phyloP scores from a whole-genome alignment of 1,140 invertebrate species.

The Daktulosphaira vitifoliae region DNA sequence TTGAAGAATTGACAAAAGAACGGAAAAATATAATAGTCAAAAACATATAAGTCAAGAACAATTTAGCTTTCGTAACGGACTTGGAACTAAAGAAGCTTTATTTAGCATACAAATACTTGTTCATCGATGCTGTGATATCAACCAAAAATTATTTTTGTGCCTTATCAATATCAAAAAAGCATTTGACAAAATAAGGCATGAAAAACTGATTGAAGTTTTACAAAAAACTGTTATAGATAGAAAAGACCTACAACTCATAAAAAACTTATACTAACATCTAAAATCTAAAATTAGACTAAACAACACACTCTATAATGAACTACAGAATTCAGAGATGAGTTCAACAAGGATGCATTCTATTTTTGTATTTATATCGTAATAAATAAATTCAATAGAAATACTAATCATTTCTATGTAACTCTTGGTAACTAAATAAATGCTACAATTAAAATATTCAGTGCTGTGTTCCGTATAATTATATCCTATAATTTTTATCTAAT shows the following conservation, averaged over 20 bases:
- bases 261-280: not conserved
- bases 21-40: slow-evolving; percentile 20
- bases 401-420: too few relatives aligned
- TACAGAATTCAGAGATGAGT: slow-evolving; percentile 15
- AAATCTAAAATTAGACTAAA: not conserved
- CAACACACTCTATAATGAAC: not conserved
- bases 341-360: slow-evolving; percentile 30
- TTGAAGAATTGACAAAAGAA: slow-evolving; percentile 28
- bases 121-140: slow-evolving; percentile 25
- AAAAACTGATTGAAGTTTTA: not conserved
- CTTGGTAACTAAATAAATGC: too few relatives aligned
- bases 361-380: too few relatives aligned
- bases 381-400: too few relatives aligned
- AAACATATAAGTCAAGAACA: slow-evolving; percentile 29
- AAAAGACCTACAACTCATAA: not conserved
- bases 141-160: not conserved
- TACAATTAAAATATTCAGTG: too few relatives aligned
- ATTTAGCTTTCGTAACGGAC: slow-evolving; percentile 37
- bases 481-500: too few relatives aligned
- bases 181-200: slow-evolving; percentile 13
- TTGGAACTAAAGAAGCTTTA: slow-evolving; percentile 38
- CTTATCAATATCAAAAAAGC: slow-evolving; percentile 11
- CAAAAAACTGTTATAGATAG: not conserved
- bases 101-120: slow-evolving; percentile 37
- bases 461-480: too few relatives aligned